Evolutionary conservation across 2,797 vertebrate genomes (phyloP).

Genomic region (Gadopsis bispinosus): DNA sequence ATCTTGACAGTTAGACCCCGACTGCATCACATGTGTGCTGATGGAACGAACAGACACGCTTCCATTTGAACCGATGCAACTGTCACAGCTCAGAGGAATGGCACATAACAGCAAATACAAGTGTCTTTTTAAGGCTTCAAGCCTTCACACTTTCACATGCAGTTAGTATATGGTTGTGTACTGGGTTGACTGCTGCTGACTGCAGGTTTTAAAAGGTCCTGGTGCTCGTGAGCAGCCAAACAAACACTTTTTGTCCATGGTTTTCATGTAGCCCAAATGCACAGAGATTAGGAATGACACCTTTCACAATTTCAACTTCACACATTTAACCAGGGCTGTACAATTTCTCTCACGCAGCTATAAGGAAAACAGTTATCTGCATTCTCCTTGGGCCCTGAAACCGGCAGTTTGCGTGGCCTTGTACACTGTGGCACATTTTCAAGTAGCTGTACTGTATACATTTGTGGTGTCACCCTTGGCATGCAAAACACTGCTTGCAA

Average conservation of each 20-base stretch:
- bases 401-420: neutral
- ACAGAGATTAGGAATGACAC: neutral
- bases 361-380: neutral
- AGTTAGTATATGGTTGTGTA: too few species aligned
- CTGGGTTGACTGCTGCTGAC: neutral
- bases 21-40: neutral
- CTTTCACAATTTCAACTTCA: neutral
- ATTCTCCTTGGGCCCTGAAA: neutral
- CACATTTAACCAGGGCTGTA: neutral
- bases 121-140: neutral
- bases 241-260: neutral
- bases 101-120: neutral
- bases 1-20: neutral
- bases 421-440: neutral
- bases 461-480: neutral
- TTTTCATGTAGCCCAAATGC: neutral
- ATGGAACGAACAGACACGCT: neutral
- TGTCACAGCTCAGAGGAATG: neutral
- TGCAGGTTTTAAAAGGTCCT: neutral
- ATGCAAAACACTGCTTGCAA: neutral
- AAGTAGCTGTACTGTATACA: neutral
- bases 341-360: neutral
- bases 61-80: neutral
- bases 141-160: too few species aligned
- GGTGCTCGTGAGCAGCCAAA: neutral